Conservation (phyloP, 2,113 vertebrate species). For the Epinephelus fuscoguttatus region DNA sequence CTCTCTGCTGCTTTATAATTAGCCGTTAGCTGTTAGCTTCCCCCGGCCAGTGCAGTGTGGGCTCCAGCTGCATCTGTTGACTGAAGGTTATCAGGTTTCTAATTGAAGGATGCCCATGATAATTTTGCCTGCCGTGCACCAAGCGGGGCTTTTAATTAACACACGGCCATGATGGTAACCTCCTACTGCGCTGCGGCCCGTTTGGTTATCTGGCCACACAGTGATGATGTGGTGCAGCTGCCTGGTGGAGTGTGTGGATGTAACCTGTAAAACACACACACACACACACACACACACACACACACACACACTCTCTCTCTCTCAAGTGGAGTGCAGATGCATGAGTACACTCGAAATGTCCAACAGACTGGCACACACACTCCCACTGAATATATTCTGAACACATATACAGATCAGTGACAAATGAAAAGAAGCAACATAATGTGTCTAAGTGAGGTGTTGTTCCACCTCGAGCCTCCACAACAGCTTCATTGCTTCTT, state of each 20-base stretch:
- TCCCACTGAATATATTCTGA: not conserved
- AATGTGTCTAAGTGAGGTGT: constrained; percentile 1
- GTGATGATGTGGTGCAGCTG: constrained; percentile 60
- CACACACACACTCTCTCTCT: not conserved
- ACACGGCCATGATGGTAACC: constrained; percentile 65
- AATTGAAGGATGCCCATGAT: constrained; percentile 78
- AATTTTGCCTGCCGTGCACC: constrained; percentile 68
- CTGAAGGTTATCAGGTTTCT: constrained; percentile 73
- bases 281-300: not conserved
- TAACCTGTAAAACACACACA: constrained; percentile 16
- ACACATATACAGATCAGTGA: not conserved
- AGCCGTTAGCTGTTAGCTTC: constrained; percentile 52
- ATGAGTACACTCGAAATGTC: not conserved
- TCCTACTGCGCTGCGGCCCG: constrained; percentile 54
- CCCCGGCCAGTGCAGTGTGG: constrained; percentile 34
- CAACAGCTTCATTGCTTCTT: not conserved
- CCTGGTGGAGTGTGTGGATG: constrained; percentile 9
- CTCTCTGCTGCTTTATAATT: constrained; percentile 33
- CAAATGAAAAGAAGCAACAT: not conserved
- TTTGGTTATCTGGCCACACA: constrained; percentile 61
- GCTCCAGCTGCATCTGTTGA: constrained; percentile 69
- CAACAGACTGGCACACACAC: constrained; percentile 4
- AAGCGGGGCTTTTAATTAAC: constrained; percentile 77
- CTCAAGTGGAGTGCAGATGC: constrained; percentile 20
- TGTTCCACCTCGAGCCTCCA: constrained; percentile 8